Evolutionary conservation across 2,888 invertebrate genomes (phyloP).

Genomic region (Mesoligia furuncula): DNA sequence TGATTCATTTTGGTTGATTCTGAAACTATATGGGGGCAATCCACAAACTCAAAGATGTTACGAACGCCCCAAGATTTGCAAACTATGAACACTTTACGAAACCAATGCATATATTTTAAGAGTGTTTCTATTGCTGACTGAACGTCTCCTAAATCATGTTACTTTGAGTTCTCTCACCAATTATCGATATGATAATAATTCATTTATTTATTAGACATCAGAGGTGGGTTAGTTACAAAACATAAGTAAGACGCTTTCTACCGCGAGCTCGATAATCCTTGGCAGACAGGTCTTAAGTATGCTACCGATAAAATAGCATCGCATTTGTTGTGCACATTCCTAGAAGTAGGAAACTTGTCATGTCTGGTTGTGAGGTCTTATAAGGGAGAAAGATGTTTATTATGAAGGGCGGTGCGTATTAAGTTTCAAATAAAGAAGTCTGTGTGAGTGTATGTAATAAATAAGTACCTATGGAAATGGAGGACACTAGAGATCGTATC

Average conservation of each 20-base stretch:
- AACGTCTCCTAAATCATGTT: slow-evolving; percentile 1
- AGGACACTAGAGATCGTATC: neutral
- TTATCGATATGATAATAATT: neutral
- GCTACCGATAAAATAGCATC: slow-evolving; percentile 52
- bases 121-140: neutral
- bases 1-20: neutral
- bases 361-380: neutral
- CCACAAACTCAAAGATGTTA: neutral
- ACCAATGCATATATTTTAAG: no score
- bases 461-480: neutral
- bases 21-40: no score
- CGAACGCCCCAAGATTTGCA: neutral
- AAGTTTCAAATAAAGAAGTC: neutral
- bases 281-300: slow-evolving; percentile 45
- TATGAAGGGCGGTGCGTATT: neutral
- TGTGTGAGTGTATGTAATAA: neutral
- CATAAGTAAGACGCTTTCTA: slow-evolving; percentile 57
- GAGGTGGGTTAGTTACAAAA: no score
- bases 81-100: neutral
- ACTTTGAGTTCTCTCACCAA: slow-evolving; percentile 20
- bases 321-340: slow-evolving; percentile 43
- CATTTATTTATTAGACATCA: no score
- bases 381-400: neutral
- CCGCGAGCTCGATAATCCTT: slow-evolving; percentile 49
- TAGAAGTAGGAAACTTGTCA: slow-evolving; percentile 5